A percentile compares a stretch with the other conserved stretches of the same genome.
Conservation (phyloP, 2,888 invertebrate genomes). For the Criorhina ranunculi region DNA sequence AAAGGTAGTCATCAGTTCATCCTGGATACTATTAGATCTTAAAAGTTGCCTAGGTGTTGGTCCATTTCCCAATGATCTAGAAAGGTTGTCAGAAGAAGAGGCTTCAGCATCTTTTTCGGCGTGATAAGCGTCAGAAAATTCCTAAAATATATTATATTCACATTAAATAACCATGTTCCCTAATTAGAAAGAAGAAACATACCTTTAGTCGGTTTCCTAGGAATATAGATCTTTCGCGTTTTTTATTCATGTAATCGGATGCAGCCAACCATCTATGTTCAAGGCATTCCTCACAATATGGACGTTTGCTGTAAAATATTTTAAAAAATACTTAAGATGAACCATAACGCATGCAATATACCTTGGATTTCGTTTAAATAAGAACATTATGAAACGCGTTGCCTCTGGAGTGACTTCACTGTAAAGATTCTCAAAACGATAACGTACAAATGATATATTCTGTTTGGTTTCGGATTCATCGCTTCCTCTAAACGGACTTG, state of each 20-base stretch:
- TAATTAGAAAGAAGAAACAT: constrained; percentile 52
- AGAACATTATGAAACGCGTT: constrained; percentile 96
- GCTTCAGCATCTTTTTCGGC: constrained; percentile 87
- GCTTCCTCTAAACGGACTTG: constrained; percentile 94
- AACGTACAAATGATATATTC: constrained; percentile 96
- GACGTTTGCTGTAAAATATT: constrained; percentile 91
- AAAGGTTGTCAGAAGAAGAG: constrained; percentile 86
- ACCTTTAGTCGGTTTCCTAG: constrained; percentile 93
- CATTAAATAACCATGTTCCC: neutral
- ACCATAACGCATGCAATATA: constrained; percentile 84
- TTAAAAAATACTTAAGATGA: neutral
- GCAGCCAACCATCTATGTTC: constrained; percentile 98
- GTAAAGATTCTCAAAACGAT: constrained; percentile 96
- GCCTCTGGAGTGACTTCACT: constrained; percentile 97
- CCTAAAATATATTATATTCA: constrained; percentile 84
- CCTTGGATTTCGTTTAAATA: constrained; percentile 97
- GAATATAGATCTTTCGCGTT: constrained; percentile 94
- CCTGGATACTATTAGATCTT: constrained; percentile 93
- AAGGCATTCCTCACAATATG: constrained; percentile 96
- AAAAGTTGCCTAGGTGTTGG: constrained; percentile 87
- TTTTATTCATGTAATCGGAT: constrained; percentile 96
- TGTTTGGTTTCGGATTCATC: constrained; percentile 94
- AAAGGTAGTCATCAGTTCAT: constrained; percentile 89
- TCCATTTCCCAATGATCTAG: constrained; percentile 86
- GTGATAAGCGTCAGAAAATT: constrained; percentile 93